Base-by-base conservation (phyloP, 2,113 vertebrate species). In the Passerina amoena region DNA sequence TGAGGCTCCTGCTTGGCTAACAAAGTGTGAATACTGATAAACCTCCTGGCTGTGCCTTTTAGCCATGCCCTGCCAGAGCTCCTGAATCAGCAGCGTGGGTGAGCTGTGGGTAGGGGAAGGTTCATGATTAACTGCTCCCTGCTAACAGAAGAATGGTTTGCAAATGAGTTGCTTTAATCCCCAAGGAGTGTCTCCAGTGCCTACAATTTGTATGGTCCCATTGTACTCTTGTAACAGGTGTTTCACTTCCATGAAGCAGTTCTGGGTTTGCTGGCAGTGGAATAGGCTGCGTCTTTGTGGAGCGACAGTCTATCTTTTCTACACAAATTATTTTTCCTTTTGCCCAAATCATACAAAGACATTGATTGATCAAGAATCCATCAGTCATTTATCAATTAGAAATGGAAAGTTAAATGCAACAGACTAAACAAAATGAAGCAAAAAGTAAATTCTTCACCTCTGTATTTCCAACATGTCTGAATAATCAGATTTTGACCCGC, bases 201-300 rank as follows among this genome's bases (percentile, higher is more conserved):
- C 75, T 77, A 38, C 59, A 88, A 28, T 86, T 17, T 82, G 40
- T 63, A 89, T 50, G 38, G 71, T 59, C 77, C 71, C 83, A 85
- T 51, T 94, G 94, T 94, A 54, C 37, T 90, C 71, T 28, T 31
- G 51, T n/a, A 95, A 93, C 94, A 97, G 95, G 96, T 96, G 95
- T 66, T 91, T 64, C 10, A 4, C 73, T 84, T 91, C 82, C 65
- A 73, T 14, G 5, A 35, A 54, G 35, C 42, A 84, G 27, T 37
- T 92, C 80, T 86, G 90, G 37, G 40, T 86, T 80, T 80, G 69
- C 15, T 70, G 84, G 56, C 75, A 95, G 77, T 12, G 5, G 60
- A 88, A 65, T 48, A 63, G 6, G 5, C 54, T 90, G 83, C 50
- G 71, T 90, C 86, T 86, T 84, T 77, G 42, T 60, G 45, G 25